These are phyloP conservation scores for Nesometra sesokonis DNA, from an alignment of 35 echinoderm and acorn worm genomes.

Conservation along the genomic window DNA sequence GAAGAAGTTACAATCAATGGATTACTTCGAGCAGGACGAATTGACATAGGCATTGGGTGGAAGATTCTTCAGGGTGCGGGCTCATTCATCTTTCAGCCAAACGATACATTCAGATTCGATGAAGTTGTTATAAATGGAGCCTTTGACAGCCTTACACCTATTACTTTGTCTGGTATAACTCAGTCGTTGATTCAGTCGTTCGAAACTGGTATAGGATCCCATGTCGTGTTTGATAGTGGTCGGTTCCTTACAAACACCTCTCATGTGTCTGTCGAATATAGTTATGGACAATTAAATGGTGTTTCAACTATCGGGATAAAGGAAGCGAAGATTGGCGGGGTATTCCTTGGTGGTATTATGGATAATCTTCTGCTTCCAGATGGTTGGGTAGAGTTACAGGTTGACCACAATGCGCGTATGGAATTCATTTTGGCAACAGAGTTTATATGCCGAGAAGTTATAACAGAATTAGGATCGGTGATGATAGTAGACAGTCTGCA, in stretches of 20 bases:
- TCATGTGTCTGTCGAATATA: no score
- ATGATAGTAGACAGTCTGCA: background rate
- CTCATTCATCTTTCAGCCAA: constrained; percentile 22
- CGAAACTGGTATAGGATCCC: constrained; percentile 8
- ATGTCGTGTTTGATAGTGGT: background rate
- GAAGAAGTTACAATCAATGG: constrained; percentile 14
- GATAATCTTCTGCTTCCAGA: background rate
- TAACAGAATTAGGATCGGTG: background rate
- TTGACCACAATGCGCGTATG: background rate
- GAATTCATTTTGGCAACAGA: background rate
- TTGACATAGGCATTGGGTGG: constrained; percentile 21
- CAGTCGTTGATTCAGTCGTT: constrained; percentile 25
- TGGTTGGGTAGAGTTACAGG: background rate
- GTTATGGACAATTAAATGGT: background rate
- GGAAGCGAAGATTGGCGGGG: background rate
- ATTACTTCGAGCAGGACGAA: constrained; percentile 3
- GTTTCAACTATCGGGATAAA: background rate
- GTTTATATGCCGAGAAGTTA: no score
- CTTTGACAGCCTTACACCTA: constrained; percentile 30
- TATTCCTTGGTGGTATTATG: background rate
- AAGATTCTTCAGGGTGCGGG: constrained; percentile 15
- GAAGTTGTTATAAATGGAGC: constrained; percentile 13
- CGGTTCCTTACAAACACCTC: background rate
- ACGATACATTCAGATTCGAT: constrained; percentile 4
- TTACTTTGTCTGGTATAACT: background rate